Base-by-base conservation (phyloP, 2,888 invertebrate genomes). In the Papilio protenor region DNA sequence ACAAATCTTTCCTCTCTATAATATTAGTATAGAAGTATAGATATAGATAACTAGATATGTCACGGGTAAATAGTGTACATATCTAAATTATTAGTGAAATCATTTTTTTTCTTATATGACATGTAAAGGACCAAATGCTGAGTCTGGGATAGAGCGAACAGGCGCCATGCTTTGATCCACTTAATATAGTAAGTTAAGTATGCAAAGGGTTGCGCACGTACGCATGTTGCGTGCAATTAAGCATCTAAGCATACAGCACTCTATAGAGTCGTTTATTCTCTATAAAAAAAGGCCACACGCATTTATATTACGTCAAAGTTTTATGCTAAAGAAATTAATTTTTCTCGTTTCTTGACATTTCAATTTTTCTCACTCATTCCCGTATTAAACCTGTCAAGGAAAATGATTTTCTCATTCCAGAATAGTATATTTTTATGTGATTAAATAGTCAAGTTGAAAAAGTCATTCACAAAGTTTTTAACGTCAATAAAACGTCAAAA, bases 361-460 rank as follows among this genome's bases (percentile, higher is more conserved):
- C 69, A 47, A 70, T 76, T 23, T 66, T 59, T 70, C 40, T 5
- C 23, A 57, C 23, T 45, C 52, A 2, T 70, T 69, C 70, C 11
- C 45, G 6, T 76, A 76, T 76, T 70, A 76, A 76, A 76, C 0
- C 27, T 76, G 59, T 47, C 76, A 76, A 76, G 71, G 23, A 21
- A 40, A 52, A 59, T 57, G 16, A 10, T 57, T 10, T 69, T 70
- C 27, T 64, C 14, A 16, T 59, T 59, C 59, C 23, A 27, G 57
- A 21, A 59, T 47, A 55, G 57, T 45, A 69, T 45, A 45, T 45
- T 40, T 61, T 45, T 21, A 66, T n/a, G 12, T 55, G 27, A 57
- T 10, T 52, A 23, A 23, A 52, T 18, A n/a, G 57, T 33, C 2
- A 72, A 71, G 49, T 52, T 18, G 52, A 49, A 52, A 23, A 71